phyloP scores from a whole-genome alignment of 2,888 invertebrate genomes.

The Cataglyphis cursor region DNA sequence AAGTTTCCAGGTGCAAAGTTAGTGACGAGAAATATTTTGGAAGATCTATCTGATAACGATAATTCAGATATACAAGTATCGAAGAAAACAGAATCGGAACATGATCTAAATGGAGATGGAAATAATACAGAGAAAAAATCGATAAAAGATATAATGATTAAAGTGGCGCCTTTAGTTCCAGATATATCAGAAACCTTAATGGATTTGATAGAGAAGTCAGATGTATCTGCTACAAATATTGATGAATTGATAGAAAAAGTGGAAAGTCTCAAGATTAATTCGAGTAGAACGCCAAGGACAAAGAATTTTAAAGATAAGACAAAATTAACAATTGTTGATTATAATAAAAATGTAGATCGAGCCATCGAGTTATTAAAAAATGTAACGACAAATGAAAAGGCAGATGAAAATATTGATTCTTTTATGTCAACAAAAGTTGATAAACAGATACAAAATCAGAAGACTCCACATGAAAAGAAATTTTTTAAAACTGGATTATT shows the following conservation, averaged over 20 bases:
- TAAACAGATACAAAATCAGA: neutral
- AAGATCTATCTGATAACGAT: conserved; percentile 38
- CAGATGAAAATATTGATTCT: neutral
- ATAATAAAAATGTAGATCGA: conserved; percentile 50
- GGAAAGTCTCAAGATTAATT: conserved; percentile 47
- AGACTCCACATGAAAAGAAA: conserved; percentile 11
- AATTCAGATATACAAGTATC: conserved; percentile 17
- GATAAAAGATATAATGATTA: conserved; percentile 58
- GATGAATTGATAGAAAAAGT: conserved; percentile 58
- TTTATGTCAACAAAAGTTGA: neutral
- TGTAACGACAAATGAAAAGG: conserved; percentile 24
- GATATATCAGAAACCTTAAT: conserved; percentile 56
- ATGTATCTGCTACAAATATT: conserved; percentile 51
- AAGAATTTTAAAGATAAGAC: conserved; percentile 50
- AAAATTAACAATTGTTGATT: conserved; percentile 29
- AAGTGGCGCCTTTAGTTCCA: conserved; percentile 54
- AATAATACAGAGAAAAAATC: conserved; percentile 21
- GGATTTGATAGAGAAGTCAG: conserved; percentile 45
- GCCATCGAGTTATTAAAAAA: conserved; percentile 60
- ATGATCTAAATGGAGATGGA: neutral
- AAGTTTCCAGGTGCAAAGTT: conserved; percentile 23
- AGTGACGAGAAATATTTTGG: conserved; percentile 57
- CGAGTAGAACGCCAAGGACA: conserved; percentile 3
- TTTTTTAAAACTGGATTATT: conserved; percentile 8
- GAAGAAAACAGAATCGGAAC: neutral